phyloP scores from a whole-genome alignment of 2,797 vertebrate species.

The Loris lydekkerianus region DNA sequence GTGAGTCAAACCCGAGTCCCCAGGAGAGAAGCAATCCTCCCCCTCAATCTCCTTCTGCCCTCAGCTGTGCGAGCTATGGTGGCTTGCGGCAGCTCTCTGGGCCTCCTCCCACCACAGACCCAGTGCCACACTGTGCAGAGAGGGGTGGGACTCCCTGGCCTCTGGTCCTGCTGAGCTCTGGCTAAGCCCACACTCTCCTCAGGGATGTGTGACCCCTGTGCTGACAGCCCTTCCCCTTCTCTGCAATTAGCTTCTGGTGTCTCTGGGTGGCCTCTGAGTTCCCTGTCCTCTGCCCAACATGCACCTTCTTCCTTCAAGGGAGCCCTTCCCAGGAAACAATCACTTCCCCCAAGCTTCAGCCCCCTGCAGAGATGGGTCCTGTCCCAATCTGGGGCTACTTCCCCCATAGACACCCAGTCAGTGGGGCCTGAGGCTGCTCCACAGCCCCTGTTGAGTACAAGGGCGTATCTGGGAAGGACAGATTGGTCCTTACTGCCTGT shows the following conservation, averaged over 20 bases:
- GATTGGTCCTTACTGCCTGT: no score
- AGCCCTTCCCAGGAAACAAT: neutral
- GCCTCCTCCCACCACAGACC: rapidly evolving
- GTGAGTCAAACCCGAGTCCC: neutral
- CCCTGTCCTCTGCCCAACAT: rapidly evolving
- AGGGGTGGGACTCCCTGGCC: rapidly evolving
- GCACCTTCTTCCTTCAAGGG: neutral
- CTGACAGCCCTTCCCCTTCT: neutral
- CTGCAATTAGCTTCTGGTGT: neutral
- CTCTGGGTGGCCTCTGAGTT: neutral
- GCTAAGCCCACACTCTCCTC: rapidly evolving
- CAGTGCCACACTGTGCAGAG: neutral
- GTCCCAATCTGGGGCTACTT: neutral
- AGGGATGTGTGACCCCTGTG: rapidly evolving
- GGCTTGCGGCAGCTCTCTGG: neutral
- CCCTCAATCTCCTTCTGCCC: neutral
- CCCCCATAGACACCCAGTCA: rapidly evolving
- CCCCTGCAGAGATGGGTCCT: no score
- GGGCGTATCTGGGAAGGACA: rapidly evolving
- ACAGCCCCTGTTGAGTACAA: rapidly evolving
- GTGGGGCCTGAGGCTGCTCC: neutral
- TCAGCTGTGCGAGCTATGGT: rapidly evolving
- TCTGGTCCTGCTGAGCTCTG: neutral
- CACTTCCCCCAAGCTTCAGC: no score
- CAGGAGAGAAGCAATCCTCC: no score